phyloP scores from a whole-genome alignment of 2,888 invertebrate genomes.

The Agrilus mali region DNA sequence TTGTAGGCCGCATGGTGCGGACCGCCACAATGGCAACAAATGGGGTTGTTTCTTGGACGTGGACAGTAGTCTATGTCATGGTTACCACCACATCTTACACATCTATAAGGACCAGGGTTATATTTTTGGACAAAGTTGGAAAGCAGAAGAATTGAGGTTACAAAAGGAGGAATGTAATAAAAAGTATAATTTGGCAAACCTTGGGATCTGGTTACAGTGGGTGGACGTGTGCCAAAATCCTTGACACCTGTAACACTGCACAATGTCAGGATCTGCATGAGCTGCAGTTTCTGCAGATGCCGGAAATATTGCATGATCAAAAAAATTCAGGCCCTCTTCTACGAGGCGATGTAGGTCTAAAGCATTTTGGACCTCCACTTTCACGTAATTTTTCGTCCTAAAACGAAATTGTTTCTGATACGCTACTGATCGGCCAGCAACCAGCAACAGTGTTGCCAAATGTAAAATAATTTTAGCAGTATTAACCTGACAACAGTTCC shows the following conservation, averaged over 20 bases:
- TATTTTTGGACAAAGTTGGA: too few relatives aligned
- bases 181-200: too few relatives aligned
- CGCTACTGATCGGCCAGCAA: too few relatives aligned
- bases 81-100: constrained; percentile 40
- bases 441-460: too few relatives aligned
- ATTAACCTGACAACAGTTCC: constrained; percentile 32
- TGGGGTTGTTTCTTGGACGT: constrained; percentile 35
- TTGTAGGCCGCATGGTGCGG: constrained; percentile 40
- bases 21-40: constrained; percentile 41
- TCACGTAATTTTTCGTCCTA: constrained; percentile 12
- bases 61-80: constrained; percentile 39
- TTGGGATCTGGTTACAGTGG: constrained; percentile 21
- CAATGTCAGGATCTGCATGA: constrained; percentile 28
- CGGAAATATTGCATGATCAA: constrained; percentile 33
- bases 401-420: too few relatives aligned
- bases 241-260: constrained; percentile 41
- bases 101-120: constrained; percentile 34
- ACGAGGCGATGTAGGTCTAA: constrained; percentile 33
- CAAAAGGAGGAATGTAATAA: too few relatives aligned
- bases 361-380: constrained; percentile 32
- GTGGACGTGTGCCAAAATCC: constrained; percentile 43
- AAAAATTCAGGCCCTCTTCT: constrained; percentile 38
- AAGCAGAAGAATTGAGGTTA: too few relatives aligned
- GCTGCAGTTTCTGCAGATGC: constrained; percentile 33
- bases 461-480: too few relatives aligned